Base-by-base conservation (phyloP, 2,113 vertebrate genomes). In the Ochotona princeps region DNA sequence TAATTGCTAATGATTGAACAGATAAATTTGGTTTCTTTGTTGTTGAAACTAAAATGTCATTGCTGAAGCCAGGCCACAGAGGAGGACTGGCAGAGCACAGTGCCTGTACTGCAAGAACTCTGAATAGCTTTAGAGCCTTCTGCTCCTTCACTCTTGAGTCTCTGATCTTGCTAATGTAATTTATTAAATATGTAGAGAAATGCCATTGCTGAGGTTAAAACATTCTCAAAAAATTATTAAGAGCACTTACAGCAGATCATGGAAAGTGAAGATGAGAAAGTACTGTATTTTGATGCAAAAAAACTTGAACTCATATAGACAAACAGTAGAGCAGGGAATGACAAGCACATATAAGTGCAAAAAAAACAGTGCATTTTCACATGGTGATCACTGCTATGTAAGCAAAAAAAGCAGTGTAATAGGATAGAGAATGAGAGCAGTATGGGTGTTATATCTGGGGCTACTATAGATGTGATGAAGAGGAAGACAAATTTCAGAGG, bases 1-100 rank as follows among this genome's bases (percentile, higher is more conserved):
- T 87, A 75, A 73, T 61, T 74, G 57, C 49, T 65, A 73, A 51
- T 81, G 60, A 80, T 35, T 94, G 87, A 51, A 90, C 44, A 76
- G 32, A 70, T 51, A 57, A 90, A 65, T 47, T 79, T 60, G 80
- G 18, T 80, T 90, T 83, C 76, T 84, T 47, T 30, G 63, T 12
- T 70, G 21, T 13, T 79, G 13, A 65, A 28, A 12, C 54, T 91
- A 47, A 80, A 89, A 75, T 49, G 6, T 8, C 17, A 44, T 44
- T 70, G 23, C 1, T 35, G 47, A 17, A 69, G 28, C 20, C 38
- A 89, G 20, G 20, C 4, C 1, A 7, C 3, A 20, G 51, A 30
- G 75, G 26, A 92, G 26, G 54, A 14, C 47, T 12, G 32, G 18
- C n/a, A 57, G 30, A 23, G 8, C 32, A 57, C 8, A 47, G 54